Evolutionary conservation across 1,140 invertebrate genomes (phyloP).

Genomic region (Drosophila jambulina): DNA sequence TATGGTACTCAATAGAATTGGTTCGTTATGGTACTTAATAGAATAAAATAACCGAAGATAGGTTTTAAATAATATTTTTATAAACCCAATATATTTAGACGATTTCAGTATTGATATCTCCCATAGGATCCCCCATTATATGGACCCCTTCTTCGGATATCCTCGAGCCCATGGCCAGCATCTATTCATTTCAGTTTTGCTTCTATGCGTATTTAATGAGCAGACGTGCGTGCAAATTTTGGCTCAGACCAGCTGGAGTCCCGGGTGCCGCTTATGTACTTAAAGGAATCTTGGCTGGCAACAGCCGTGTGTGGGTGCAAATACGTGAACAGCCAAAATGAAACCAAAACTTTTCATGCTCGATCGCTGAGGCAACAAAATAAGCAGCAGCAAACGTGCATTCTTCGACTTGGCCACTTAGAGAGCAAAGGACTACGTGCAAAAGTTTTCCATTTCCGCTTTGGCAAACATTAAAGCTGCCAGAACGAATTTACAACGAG

Average conservation of each 20-base stretch:
- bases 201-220: slow-evolving; percentile 82
- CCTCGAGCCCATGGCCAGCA: slow-evolving; percentile 19
- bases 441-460: slow-evolving; percentile 83
- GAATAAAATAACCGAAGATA: too few relatives aligned
- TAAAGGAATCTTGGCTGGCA: slow-evolving; percentile 28
- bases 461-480: slow-evolving; percentile 81
- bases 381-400: slow-evolving; percentile 65
- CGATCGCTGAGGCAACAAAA: slow-evolving; percentile 68
- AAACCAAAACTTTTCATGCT: slow-evolving; percentile 83
- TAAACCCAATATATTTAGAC: background rate
- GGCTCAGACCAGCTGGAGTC: slow-evolving; percentile 61
- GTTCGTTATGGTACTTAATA: too few relatives aligned
- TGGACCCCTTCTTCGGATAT: slow-evolving; percentile 1
- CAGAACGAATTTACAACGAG: slow-evolving; percentile 80
- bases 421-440: slow-evolving; percentile 66
- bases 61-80: background rate
- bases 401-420: slow-evolving; percentile 71
- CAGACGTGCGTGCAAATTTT: slow-evolving; percentile 79
- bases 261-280: slow-evolving; percentile 53
- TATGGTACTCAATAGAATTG: too few relatives aligned
- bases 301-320: slow-evolving; percentile 35
- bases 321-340: slow-evolving; percentile 75
- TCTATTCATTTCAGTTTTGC: slow-evolving; percentile 58
- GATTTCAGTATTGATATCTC: background rate
- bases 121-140: background rate